Evolutionary conservation across 2,888 invertebrate genomes (phyloP), one percentile per base, ranked within the genome.

Genomic region (Drosophila meridionalis): DNA sequence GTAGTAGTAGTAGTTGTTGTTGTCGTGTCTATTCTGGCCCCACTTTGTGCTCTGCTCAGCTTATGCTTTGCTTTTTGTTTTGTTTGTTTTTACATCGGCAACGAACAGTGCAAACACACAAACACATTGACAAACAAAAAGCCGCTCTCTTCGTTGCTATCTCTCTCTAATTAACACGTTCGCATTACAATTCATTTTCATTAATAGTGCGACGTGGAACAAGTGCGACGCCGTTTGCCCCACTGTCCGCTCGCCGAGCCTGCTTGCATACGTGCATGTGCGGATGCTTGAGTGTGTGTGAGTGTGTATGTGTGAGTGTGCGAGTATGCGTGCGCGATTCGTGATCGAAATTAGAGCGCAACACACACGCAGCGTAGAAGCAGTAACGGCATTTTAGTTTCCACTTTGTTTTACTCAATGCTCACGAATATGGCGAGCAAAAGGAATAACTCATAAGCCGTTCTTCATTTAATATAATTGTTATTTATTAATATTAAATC

Each of bases 141-240:
- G 26, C 36, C 66, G 58, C 66, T 67, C 70, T 70, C 73, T 72
- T 56, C 58, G 26, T 30, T 30, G 26, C 43, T 52, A 58, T 61
- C 55, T 59, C 67, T 60, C 55, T 78, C 69, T 78, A 84, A 89
- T 87, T 87, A 89, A 72, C 90, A 82, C 85, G 82, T 78, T 83
- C 70, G 68, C 70, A 78, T 87, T 84, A 78, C 83, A 84, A 82
- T 89, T 89, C 63, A 72, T 84, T 89, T 89, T 83, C 85, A 89
- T 89, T 87, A 89, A 85, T 82, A 82, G 79, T 69, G 55, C 66
- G 83, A 76, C 83, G 80, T 80, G 83, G 76, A 80, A 76, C 76
- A 83, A 80, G 83, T 83, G 76, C 66, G 65, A 53, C 57, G 52
- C 30, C 53, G 53, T 69, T 69, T 63, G 68, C 59, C 63, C 74